Evolutionary conservation across 2,797 vertebrate species (phyloP), one percentile per base, ranked within the genome.

Genomic region (Malacoraja senta): DNA sequence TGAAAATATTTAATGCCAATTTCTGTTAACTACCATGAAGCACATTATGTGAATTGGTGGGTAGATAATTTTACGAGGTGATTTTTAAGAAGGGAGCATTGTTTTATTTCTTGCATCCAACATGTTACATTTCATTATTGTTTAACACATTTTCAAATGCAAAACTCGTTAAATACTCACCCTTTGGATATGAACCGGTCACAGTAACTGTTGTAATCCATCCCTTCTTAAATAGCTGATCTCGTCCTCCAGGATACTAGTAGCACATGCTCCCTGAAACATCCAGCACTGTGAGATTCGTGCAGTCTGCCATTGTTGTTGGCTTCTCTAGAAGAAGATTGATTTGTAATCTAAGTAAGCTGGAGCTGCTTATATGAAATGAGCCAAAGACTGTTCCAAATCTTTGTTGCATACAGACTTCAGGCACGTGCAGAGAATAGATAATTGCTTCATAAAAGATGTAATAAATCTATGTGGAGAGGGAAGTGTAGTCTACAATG

Each of bases 371-470:
- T 63, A 19, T 65, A 65, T 8, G 15, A 32, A 61, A 65, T 88
- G 29, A 65, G 84, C 61, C 83, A 65, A 88, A 88, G 63, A 88
- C 17, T 68, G 84, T 17, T 68, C 61, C 61, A 88, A 88, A 88
- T 63, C 84, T 68, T 68, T 88, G 84, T 32, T 32, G 63, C 21
- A 63, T 88, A 68, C 61, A 65, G 83, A 68, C n/a, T 68, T 19
- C 61, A 88, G 84, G 84, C 84, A 88, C 84, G 35, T 65, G 84
- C n/a, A 8, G n/a, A 12, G 84, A 88, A 88, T 88, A 68, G 63
- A 68, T 68, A 88, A 88, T 86, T 13, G 13, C 61, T 86, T 86
- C 15, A 13, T 86, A 63, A 29, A 63, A 86, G 58, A 86, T 58
- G 63, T 53, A 88, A 68, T 68, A 88, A 88, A 88, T 68, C 84